These are phyloP conservation scores for Oxygymnocypris stewartii DNA, from an alignment of 2,113 vertebrate genomes.

Conservation along the genomic window DNA sequence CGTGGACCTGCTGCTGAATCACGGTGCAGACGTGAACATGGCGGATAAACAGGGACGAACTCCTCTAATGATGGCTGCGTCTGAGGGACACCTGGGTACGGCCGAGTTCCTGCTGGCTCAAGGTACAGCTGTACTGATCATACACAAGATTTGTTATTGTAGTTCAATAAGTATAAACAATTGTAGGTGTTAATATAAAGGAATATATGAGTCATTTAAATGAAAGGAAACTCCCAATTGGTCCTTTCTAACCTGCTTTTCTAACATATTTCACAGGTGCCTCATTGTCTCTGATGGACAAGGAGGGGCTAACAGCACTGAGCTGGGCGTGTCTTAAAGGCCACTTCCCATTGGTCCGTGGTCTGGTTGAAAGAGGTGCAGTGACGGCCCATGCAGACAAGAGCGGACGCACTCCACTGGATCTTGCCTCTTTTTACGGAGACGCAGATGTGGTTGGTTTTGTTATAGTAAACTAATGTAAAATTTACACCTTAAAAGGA, in stretches of 20 bases:
- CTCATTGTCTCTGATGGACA: slow-evolving; percentile 89
- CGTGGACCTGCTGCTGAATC: slow-evolving; percentile 87
- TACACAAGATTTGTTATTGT: background rate
- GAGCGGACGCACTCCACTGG: slow-evolving; percentile 92
- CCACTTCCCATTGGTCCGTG: slow-evolving; percentile 84
- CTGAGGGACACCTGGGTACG: slow-evolving; percentile 88
- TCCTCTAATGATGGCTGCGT: slow-evolving; percentile 92
- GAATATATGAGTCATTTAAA: background rate
- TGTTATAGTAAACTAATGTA: background rate
- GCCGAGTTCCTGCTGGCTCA: slow-evolving; percentile 92
- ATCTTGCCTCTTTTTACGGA: slow-evolving; percentile 92
- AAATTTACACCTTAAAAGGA: background rate
- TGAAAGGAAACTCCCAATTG: background rate
- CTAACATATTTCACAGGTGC: slow-evolving; percentile 76
- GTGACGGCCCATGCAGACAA: slow-evolving; percentile 90
- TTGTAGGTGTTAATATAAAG: background rate
- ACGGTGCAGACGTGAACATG: slow-evolving; percentile 90
- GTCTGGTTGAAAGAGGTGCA: slow-evolving; percentile 88
- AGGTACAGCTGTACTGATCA: slow-evolving; percentile 71
- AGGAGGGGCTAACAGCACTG: slow-evolving; percentile 91
- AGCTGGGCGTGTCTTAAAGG: slow-evolving; percentile 98
- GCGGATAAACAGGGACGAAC: slow-evolving; percentile 93
- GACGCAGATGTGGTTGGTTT: slow-evolving; percentile 93
- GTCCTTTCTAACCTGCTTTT: background rate
- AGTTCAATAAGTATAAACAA: background rate